Evolutionary conservation across 2,888 invertebrate species (phyloP), one percentile per base, ranked within the genome.

Genomic region (Archaeoteleia sp.): DNA sequence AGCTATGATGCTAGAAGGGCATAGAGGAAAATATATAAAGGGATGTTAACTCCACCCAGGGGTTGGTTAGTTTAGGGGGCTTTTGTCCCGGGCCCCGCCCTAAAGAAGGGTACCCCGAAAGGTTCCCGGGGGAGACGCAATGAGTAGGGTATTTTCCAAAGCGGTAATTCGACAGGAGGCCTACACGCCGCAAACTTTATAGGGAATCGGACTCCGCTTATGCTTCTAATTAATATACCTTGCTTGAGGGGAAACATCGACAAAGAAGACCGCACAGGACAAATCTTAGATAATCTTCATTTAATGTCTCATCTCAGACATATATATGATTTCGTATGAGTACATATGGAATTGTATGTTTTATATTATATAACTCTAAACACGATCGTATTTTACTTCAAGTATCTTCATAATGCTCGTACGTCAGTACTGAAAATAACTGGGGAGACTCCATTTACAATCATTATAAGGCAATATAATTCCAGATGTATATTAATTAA

Each of bases 11-110:
- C 70, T 39, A 46, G 48, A 71, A 67, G 74, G 61, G 67, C 72
- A 63, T 29, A 13, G 37, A 40, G 29, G 53, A 51, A 30, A 63
- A 73, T 79, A 80, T 82, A 80, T 80, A 81, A 67, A 68, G 73
- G 74, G 67, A 35, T 74, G 68, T 45, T 74, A 79, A 82, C 84
- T 84, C 84, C 84, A 82, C 84, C 84, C 81, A 80, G 79, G 82
- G 84, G 83, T 80, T 82, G 84, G 79, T 78, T 72, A 61, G 34
- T 69, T 58, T 67, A 67, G 71, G 78, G 78, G 77, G 76, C 73
- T 58, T 79, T 79, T 75, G 65, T 76, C 43, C 60, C 35, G 78
- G 77, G 80, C 78, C 79, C 82, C 83, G 82, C 82, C 83, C 81
- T 78, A 75, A 62, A 13, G 60, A 39, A 68, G 74, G 67, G 74